Evolutionary conservation across 2,797 vertebrate species (phyloP).

Genomic region (Psittacula derbiana): DNA sequence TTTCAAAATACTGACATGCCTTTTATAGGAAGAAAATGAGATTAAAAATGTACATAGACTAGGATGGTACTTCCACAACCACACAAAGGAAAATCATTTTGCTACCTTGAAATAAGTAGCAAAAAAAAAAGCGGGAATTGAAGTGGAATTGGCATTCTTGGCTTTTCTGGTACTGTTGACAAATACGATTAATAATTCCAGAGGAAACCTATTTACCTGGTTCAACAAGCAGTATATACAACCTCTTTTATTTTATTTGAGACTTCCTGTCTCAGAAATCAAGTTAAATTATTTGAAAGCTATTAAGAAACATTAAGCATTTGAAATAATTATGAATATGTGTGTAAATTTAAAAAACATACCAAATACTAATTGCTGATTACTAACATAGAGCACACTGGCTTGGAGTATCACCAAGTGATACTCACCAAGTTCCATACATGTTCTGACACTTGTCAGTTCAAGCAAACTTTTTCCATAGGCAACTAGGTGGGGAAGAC

Average conservation of each 20-base stretch:
- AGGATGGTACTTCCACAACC: background rate
- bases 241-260: background rate
- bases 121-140: background rate
- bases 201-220: background rate
- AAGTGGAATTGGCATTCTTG: background rate
- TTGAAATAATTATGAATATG: background rate
- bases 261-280: background rate
- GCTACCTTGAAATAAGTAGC: background rate
- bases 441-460: background rate
- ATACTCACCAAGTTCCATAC: background rate
- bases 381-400: background rate
- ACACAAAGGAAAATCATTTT: background rate
- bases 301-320: background rate
- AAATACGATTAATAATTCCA: background rate
- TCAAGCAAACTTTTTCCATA: background rate
- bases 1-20: background rate
- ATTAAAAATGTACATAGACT: background rate
- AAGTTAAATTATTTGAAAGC: background rate
- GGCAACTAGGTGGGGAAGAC: background rate
- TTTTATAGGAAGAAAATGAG: background rate
- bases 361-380: background rate
- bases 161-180: background rate
- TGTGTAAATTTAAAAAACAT: background rate
- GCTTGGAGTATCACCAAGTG: background rate
- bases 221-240: background rate